Conservation (phyloP, 2,797 vertebrate genomes). For the Mastacembelus armatus region DNA sequence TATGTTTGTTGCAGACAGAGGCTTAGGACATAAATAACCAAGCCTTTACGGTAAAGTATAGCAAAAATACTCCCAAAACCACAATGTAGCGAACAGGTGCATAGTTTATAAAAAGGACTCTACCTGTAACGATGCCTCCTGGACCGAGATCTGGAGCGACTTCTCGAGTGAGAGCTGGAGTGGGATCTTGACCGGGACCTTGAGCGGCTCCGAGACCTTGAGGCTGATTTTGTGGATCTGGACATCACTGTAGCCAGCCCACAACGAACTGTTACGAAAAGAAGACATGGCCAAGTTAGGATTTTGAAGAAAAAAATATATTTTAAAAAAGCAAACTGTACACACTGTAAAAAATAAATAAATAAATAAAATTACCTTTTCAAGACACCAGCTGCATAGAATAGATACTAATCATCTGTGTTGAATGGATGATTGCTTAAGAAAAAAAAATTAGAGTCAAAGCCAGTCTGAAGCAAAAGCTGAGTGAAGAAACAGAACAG, state of each 20-base stretch:
- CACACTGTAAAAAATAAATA: too few relatives aligned
- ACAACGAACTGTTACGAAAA: conserved; percentile 60
- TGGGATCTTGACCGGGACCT: conserved; percentile 89
- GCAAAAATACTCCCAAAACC: neutral
- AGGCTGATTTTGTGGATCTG: conserved; percentile 93
- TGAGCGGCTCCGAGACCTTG: conserved; percentile 91
- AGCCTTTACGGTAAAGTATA: neutral
- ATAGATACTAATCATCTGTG: neutral
- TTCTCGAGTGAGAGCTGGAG: conserved; percentile 89
- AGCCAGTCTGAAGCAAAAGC: conserved; percentile 21
- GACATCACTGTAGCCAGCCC: conserved; percentile 87
- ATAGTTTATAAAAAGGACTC: conserved; percentile 2
- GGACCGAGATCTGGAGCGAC: conserved; percentile 87
- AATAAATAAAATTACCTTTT: conserved; percentile 9
- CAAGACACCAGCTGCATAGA: neutral
- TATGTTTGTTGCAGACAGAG: neutral
- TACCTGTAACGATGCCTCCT: conserved; percentile 95
- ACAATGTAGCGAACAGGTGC: neutral
- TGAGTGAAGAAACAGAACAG: conserved; percentile 40
- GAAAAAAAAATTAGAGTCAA: neutral
- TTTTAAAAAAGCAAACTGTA: accelerated
- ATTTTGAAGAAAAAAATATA: neutral
- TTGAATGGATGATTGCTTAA: conserved; percentile 1
- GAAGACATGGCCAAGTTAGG: conserved; percentile 5
- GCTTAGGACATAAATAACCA: neutral